Evolutionary conservation across 2,797 vertebrate genomes (phyloP).

Genomic region (Hippoglossus hippoglossus): DNA sequence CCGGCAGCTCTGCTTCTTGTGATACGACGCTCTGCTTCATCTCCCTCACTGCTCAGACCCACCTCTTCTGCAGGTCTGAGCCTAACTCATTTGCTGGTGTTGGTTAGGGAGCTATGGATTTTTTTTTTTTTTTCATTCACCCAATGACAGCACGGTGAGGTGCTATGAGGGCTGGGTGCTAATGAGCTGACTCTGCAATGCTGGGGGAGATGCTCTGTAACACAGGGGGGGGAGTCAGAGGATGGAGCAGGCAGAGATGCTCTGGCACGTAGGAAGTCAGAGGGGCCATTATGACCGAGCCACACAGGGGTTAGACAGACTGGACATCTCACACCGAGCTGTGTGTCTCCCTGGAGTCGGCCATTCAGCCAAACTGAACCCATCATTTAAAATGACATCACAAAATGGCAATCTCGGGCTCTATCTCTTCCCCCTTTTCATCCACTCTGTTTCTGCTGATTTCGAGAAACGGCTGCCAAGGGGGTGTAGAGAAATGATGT

Average conservation of each 20-base stretch:
- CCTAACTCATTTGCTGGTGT: constrained; percentile 83
- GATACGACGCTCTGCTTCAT: constrained; percentile 70
- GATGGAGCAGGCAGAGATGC: constrained; percentile 66
- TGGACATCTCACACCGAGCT: constrained; percentile 33
- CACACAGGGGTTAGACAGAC: constrained; percentile 55
- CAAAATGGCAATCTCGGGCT: constrained; percentile 32
- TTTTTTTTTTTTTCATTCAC: constrained; percentile 80
- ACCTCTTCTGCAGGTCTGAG: constrained; percentile 83
- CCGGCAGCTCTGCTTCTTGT: constrained; percentile 66
- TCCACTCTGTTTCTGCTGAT: constrained; percentile 40
- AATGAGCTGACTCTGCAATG: constrained; percentile 99
- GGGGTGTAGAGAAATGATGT: neutral
- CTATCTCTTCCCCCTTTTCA: constrained; percentile 21
- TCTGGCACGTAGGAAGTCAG: constrained; percentile 65
- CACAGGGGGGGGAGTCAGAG: constrained; percentile 78
- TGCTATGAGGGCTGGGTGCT: constrained; percentile 98
- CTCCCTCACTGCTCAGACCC: constrained; percentile 69
- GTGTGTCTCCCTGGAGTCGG: constrained; percentile 25
- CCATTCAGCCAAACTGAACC: constrained; percentile 33
- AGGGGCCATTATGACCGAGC: constrained; percentile 65
- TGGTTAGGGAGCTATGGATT: constrained; percentile 92
- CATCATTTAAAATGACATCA: constrained; percentile 49
- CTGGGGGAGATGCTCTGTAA: constrained; percentile 88
- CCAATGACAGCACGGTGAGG: constrained; percentile 94
- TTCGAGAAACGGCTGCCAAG: constrained; percentile 34